Base-by-base conservation (phyloP, 92 coral and sea anemone species). In the Palythoa heliodiscus region DNA sequence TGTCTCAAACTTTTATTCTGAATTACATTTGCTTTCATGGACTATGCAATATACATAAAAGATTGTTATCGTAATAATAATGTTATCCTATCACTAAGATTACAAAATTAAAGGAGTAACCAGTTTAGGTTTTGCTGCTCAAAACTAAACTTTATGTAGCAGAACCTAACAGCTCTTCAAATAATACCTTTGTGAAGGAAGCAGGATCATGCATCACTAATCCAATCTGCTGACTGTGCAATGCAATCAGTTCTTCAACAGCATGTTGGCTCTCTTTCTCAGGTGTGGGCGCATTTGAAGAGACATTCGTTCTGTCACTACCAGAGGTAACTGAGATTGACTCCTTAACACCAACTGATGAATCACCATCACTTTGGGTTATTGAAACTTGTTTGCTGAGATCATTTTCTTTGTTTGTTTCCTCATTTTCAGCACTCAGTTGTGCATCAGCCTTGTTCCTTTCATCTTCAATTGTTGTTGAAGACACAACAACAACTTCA, bases 161-260 rank as follows among this genome's bases (percentile, higher is more conserved):
- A 0, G 35, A 29, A 29, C 35, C 35, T 29, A 29, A 29, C 1
- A 29, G 35, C 35, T 29, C 35, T 29, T 29, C 35, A 29, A 29
- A 29, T 29, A 29, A 29, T 29, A 69, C 73, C 40, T 75, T 75
- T 8, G 66, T 29, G 9, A 80, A 80, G 40, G 84, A 66, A 67
- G 84, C 74, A 8, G 84, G 40, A 11, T 80, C 63, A 20, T 70
- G 73, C 84, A 80, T 66, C 19, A 80, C 73, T 66, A 80, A 12
- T 43, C 84, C 84, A 47, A 80, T 80, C 47, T 66, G 73, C 40
- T 22, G 74, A 25, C 84, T 64, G 60, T 47, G 84, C 14, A 52
- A 43, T 14, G 73, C 64, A 11, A 80, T 66, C 39, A 80, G 24
- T 22, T 80, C 74, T 16, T 64, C 84, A 17, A 66, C 74, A 52